A percentile compares a stretch with the other conserved stretches of the same genome.
Evolutionary conservation across 2,888 invertebrate species (phyloP).

Genomic region (Prosopocoilus inquinatus): DNA sequence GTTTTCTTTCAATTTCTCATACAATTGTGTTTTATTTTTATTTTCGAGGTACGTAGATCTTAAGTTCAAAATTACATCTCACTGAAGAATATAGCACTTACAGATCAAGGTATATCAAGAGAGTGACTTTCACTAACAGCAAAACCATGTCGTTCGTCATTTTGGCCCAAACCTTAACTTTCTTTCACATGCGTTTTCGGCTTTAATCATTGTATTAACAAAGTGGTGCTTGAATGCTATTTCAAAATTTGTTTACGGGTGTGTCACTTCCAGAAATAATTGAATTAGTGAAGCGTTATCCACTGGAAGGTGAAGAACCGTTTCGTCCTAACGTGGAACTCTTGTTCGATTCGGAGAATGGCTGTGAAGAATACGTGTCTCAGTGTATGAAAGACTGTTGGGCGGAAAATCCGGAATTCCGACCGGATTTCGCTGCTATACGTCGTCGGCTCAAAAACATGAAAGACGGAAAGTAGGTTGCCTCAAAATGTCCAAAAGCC

Average conservation of each 20-base stretch:
- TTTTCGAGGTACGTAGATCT: constrained; percentile 18
- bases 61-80: not conserved
- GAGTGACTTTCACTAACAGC: too few relatives aligned
- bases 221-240: not conserved
- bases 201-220: not conserved
- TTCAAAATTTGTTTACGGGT: not conserved
- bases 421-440: constrained; percentile 84
- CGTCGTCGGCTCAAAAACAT: constrained; percentile 81
- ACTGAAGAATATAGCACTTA: constrained; percentile 22
- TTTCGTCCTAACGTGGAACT: constrained; percentile 78
- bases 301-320: constrained; percentile 65
- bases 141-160: too few relatives aligned
- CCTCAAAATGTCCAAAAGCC: not conserved
- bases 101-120: constrained; percentile 22
- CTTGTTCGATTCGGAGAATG: constrained; percentile 67
- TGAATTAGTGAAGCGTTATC: constrained; percentile 72
- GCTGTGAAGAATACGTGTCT: constrained; percentile 78
- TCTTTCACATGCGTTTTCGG: too few relatives aligned
- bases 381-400: constrained; percentile 86
- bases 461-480: constrained; percentile 79
- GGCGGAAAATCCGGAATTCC: constrained; percentile 77
- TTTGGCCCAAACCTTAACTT: too few relatives aligned
- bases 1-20: not conserved
- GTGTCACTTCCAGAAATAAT: constrained; percentile 68
- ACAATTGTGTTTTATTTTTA: constrained; percentile 1